Percentiles rank a stretch among this genome's conserved stretches.
phyloP scores from a whole-genome alignment of 2,797 vertebrate genomes.

The Enteromius radiatus region DNA sequence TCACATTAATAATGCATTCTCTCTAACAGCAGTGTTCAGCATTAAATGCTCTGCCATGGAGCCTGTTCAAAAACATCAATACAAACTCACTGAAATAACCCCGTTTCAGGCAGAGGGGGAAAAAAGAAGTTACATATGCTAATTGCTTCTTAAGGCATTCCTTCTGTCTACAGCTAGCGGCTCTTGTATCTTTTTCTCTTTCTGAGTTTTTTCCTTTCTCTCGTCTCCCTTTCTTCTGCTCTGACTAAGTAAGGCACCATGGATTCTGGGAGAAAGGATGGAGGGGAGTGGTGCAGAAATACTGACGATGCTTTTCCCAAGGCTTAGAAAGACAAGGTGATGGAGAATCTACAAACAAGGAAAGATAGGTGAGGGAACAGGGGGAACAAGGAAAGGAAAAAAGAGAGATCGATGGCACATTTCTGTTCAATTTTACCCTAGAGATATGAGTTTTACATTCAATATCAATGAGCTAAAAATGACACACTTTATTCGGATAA shows the following conservation, averaged over 20 bases:
- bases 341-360: conserved; percentile 60
- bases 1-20: conserved; percentile 74
- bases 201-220: conserved; percentile 39
- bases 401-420: conserved; percentile 37
- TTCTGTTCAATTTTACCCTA: conserved; percentile 43
- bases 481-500: conserved; percentile 31
- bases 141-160: conserved; percentile 63
- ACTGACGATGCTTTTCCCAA: conserved; percentile 55
- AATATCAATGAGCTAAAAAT: conserved; percentile 40
- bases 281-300: conserved; percentile 34
- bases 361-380: conserved; percentile 58
- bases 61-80: conserved; percentile 66
- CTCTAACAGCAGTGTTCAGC: conserved; percentile 71
- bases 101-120: conserved; percentile 57
- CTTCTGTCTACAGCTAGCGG: conserved; percentile 51
- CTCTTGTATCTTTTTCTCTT: conserved; percentile 44
- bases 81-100: conserved; percentile 63
- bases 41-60: conserved; percentile 64
- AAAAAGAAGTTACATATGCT: conserved; percentile 60
- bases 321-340: conserved; percentile 59
- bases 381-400: conserved; percentile 34
- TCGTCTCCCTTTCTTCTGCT: conserved; percentile 29
- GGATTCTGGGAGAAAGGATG: conserved; percentile 49
- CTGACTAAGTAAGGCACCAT: conserved; percentile 33
- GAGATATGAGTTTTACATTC: conserved; percentile 37